Base-by-base conservation (phyloP, 2,113 vertebrate genomes). In the Petrocephalus zakoni region DNA sequence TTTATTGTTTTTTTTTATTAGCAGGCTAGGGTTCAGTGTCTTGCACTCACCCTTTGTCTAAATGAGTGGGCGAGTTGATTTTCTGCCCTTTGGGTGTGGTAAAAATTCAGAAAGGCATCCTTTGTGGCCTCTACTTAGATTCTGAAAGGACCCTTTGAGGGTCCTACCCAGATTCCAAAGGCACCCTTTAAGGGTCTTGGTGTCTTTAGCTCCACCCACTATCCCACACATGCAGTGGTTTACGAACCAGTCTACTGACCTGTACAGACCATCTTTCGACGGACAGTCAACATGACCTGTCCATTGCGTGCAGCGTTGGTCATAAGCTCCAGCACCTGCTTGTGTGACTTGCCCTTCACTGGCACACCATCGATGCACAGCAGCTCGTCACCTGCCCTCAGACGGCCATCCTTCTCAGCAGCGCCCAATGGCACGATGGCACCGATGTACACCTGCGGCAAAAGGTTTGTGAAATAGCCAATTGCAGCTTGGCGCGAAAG, bases 261-360 rank as follows among this genome's bases (percentile, higher is more conserved):
- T 89, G 95, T 15, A 25, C 93, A 94, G 86, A 95, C 90, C 89
- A 98, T 94, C 90, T 98, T 98, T 89, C 98, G 96, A 87, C 98
- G 95, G 82, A 99, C 97, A 0, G 98, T 99, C 15, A 99, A 94
- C 93, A 99, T 93, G 92, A 99, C 98, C 56, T 99, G 98, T 3
- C 98, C 98, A 0, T 99, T 99, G 7, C 98, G 96, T 34, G 98
- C 98, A 0, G 98, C 98, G 0, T 97, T 96, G 52, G 98, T 99
- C 98, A 99, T 99, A 51, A 99, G 94, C 91, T 99, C 98, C 92
- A 99, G 92, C 82, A 99, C 98, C 81, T 99, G 98, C 88, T 99
- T 99, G 95, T 99, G 98, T 0, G 98, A 97, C 92, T 97, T 99
- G 85, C 97, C 97, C 90, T 98, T 99, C 0, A 99, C 97, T 0